These are phyloP conservation scores for Morpho deidamia DNA, from an alignment of 2,888 invertebrate genomes.

Conservation along the genomic window DNA sequence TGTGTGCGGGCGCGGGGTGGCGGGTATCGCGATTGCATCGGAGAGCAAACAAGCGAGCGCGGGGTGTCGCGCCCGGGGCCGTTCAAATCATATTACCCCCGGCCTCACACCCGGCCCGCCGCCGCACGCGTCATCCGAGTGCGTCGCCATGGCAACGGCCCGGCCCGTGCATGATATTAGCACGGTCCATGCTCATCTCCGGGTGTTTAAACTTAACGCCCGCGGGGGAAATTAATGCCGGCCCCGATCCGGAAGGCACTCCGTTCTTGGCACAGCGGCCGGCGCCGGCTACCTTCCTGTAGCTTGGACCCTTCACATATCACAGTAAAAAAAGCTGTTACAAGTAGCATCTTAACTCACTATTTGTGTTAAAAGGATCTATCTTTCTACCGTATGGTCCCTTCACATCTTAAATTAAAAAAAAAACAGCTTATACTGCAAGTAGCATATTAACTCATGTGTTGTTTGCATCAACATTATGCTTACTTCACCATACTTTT, in stretches of 20 bases:
- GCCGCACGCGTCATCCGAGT: constrained; percentile 82
- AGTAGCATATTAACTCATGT: too few species aligned
- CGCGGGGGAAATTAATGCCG: constrained; percentile 74
- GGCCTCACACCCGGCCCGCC: constrained; percentile 58
- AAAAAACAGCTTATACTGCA: too few species aligned
- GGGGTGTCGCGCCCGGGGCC: constrained; percentile 60
- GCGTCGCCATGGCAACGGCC: constrained; percentile 83
- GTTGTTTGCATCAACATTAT: too few species aligned
- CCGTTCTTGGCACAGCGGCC: constrained; percentile 36
- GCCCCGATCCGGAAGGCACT: constrained; percentile 65
- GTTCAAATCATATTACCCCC: constrained; percentile 78
- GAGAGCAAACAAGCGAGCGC: constrained; percentile 76
- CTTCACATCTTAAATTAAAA: too few species aligned
- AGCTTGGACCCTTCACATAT: not conserved
- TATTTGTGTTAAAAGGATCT: too few species aligned
- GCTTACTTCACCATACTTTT: too few species aligned
- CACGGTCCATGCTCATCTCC: constrained; percentile 77
- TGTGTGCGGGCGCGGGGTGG: constrained; percentile 48
- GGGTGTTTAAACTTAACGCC: constrained; percentile 72
- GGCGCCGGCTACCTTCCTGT: constrained; percentile 7
- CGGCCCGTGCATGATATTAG: constrained; percentile 79
- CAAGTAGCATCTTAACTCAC: too few species aligned
- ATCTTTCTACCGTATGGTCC: too few species aligned
- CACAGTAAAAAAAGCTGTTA: not conserved
- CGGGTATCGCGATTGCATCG: constrained; percentile 77